A percentile compares a stretch with the other conserved stretches of the same genome.
Evolutionary conservation across 2,797 vertebrate genomes (phyloP).

Genomic region (Oceanodroma leucorhoa): DNA sequence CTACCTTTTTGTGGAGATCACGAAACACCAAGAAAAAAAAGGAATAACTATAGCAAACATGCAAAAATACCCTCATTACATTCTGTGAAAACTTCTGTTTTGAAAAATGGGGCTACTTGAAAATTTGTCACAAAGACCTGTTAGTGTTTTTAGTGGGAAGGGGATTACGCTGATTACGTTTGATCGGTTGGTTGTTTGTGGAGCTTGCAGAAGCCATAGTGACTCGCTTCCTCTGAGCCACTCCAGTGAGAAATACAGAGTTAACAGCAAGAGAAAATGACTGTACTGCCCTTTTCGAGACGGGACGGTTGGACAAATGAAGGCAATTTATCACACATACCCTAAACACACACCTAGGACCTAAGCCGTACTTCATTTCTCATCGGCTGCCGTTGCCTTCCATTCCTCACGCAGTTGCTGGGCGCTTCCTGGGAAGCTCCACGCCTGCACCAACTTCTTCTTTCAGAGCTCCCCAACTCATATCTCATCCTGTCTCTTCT

Average conservation of each 20-base stretch:
- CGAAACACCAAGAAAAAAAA: background rate
- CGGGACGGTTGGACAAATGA: background rate
- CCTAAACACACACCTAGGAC: background rate
- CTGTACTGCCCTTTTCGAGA: background rate
- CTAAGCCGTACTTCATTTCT: background rate
- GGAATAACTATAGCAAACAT: background rate
- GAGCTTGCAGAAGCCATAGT: background rate
- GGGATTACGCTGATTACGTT: background rate
- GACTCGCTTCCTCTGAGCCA: background rate
- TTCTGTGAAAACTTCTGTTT: background rate
- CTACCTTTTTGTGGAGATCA: background rate
- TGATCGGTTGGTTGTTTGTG: background rate
- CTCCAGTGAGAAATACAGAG: background rate
- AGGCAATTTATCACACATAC: conserved; percentile 31
- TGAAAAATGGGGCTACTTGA: background rate
- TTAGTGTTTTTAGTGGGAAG: background rate
- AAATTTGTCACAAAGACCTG: background rate
- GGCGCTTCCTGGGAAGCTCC: background rate
- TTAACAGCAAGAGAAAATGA: background rate
- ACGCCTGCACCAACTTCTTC: background rate
- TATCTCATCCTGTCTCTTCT: conserved; percentile 7
- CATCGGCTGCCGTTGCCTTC: background rate
- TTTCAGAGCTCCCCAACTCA: background rate
- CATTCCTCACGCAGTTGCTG: background rate
- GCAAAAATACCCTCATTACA: background rate